Evolutionary conservation across 2,888 invertebrate species (phyloP).

Genomic region (Drosophila kokeensis): DNA sequence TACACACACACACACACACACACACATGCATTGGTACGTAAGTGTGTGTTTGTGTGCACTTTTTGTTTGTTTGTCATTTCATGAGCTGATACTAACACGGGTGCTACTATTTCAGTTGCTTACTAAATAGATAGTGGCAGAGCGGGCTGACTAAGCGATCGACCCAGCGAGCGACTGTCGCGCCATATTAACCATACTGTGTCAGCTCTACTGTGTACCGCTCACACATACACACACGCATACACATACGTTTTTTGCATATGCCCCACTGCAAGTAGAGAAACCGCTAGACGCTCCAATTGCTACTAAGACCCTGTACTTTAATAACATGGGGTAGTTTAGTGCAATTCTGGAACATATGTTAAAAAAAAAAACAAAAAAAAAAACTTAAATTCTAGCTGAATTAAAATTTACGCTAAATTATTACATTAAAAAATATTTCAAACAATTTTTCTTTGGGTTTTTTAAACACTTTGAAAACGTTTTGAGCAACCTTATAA

Average conservation of each 20-base stretch:
- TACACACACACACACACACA: slow-evolving; percentile 34
- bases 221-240: slow-evolving; percentile 23
- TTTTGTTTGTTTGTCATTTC: slow-evolving; percentile 54
- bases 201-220: slow-evolving; percentile 42
- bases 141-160: slow-evolving; percentile 79
- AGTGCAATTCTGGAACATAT: not conserved
- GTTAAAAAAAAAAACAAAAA: not conserved
- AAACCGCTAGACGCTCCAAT: slow-evolving; percentile 59
- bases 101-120: slow-evolving; percentile 82
- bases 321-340: not conserved
- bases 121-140: slow-evolving; percentile 79
- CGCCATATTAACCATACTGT: slow-evolving; percentile 72
- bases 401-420: not conserved
- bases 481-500: not conserved
- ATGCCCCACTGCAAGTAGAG: slow-evolving; percentile 36
- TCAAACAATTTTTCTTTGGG: not conserved
- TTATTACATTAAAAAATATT: not conserved
- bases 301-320: slow-evolving; percentile 42
- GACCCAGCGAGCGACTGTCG: slow-evolving; percentile 64
- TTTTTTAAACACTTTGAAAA: not conserved
- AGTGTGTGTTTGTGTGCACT: slow-evolving; percentile 19
- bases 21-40: slow-evolving; percentile 1
- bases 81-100: slow-evolving; percentile 77
- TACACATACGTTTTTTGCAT: slow-evolving; percentile 45
- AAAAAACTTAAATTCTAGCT: not conserved